phyloP scores from a whole-genome alignment of 2,797 vertebrate species.

The Sebastes kiyomatsui region DNA sequence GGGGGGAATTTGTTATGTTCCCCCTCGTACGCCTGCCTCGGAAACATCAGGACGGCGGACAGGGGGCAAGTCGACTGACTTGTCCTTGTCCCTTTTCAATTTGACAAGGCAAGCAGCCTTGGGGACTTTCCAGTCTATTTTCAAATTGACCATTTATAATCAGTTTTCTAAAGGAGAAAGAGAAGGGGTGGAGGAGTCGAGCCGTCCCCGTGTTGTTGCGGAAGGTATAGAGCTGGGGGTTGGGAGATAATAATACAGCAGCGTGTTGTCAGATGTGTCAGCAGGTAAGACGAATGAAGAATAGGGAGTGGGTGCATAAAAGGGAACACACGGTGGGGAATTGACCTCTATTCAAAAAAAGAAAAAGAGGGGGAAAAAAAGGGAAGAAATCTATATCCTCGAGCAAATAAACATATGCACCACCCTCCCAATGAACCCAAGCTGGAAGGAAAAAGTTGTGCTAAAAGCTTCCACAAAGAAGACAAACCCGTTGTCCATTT shows the following conservation, averaged over 20 bases:
- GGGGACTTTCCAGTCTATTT: constrained; percentile 85
- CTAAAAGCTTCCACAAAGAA: constrained; percentile 46
- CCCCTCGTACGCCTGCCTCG: constrained; percentile 61
- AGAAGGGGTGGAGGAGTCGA: constrained; percentile 63
- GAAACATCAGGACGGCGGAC: constrained; percentile 69
- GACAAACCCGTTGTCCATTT: constrained; percentile 62
- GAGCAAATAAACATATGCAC: constrained; percentile 71
- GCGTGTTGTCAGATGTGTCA: constrained; percentile 79
- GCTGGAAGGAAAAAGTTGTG: constrained; percentile 34
- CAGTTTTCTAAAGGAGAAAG: constrained; percentile 81
- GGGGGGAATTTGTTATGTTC: constrained; percentile 82
- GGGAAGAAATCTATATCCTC: constrained; percentile 65
- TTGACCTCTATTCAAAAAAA: constrained; percentile 76
- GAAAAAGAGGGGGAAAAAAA: constrained; percentile 6
- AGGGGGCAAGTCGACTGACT: constrained; percentile 74
- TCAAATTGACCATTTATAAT: constrained; percentile 88
- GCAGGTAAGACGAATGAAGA: constrained; percentile 78
- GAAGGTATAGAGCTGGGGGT: constrained; percentile 66
- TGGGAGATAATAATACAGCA: constrained; percentile 73
- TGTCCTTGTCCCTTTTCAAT: constrained; percentile 85
- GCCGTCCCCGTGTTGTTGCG: constrained; percentile 58
- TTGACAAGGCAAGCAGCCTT: constrained; percentile 85
- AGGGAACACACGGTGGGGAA: constrained; percentile 64
- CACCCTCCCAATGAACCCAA: constrained; percentile 74
- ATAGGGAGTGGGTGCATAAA: constrained; percentile 67